Percentiles rank a stretch among this genome's conserved stretches.
These are phyloP conservation scores for Serripes groenlandicus DNA, from an alignment of 2,888 invertebrate genomes.

Conservation along the genomic window DNA sequence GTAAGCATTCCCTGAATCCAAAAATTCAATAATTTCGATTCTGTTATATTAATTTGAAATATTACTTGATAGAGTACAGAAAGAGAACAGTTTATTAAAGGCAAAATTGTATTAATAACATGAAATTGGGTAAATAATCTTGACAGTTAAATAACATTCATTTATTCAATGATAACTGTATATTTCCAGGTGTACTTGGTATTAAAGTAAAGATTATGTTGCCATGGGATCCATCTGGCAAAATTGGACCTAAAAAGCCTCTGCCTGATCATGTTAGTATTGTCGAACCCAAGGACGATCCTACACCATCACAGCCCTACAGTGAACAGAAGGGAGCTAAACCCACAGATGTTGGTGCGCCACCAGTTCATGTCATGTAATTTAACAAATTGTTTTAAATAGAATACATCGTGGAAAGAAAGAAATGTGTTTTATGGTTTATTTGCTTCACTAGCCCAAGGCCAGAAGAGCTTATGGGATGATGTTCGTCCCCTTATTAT, in stretches of 20 bases:
- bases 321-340: conserved; percentile 92
- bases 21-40: too few relatives aligned
- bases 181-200: conserved; percentile 89
- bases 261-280: conserved; percentile 99
- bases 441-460: too few relatives aligned
- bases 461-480: too few relatives aligned
- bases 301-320: conserved; percentile 90
- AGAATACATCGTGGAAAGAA: conserved; percentile 20
- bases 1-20: too few relatives aligned
- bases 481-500: too few relatives aligned
- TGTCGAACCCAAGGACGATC: conserved; percentile 97
- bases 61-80: too few relatives aligned
- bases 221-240: conserved; percentile 99
- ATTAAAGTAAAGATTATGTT: conserved; percentile 99
- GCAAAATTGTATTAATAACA: too few relatives aligned
- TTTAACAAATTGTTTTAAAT: neutral
- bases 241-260: conserved; percentile 98
- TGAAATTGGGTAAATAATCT: neutral
- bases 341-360: conserved; percentile 73
- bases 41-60: too few relatives aligned
- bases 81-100: too few relatives aligned
- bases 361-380: conserved; percentile 32
- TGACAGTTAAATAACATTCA: neutral
- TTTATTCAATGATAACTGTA: too few relatives aligned
- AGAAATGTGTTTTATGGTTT: too few relatives aligned